A percentile compares a stretch with the other conserved stretches of the same genome.
These are phyloP conservation scores for Babylonia areolata DNA, from an alignment of 1,140 invertebrate genomes.

Conservation along the genomic window DNA sequence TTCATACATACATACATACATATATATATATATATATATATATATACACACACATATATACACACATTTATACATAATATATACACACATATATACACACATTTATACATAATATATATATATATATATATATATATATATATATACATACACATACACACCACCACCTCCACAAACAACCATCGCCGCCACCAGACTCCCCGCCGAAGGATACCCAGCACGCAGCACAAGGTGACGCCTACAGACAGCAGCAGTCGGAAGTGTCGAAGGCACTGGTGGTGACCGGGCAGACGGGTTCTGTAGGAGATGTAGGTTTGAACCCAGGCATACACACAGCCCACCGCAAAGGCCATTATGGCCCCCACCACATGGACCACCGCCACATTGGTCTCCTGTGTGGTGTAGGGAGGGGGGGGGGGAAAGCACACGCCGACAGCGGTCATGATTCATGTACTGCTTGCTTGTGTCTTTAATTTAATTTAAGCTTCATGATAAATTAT, in stretches of 20 bases:
- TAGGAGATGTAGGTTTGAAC: conserved; percentile 27
- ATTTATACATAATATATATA: background rate
- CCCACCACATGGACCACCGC: conserved; percentile 84
- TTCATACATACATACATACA: background rate
- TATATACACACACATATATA: background rate
- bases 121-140: background rate
- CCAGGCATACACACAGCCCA: conserved; percentile 34
- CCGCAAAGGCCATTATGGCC: conserved; percentile 79
- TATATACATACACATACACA: background rate
- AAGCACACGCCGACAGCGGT: background rate
- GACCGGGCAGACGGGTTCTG: conserved; percentile 10
- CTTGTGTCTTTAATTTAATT: too few species aligned
- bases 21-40: background rate
- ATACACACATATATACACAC: background rate
- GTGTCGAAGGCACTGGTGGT: background rate
- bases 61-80: background rate
- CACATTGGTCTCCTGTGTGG: conserved; percentile 83
- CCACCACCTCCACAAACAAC: background rate
- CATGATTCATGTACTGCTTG: background rate
- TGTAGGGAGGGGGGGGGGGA: conserved; percentile 41
- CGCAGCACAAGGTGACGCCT: background rate
- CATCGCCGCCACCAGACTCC: too few species aligned
- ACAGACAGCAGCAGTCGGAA: conserved; percentile 10
- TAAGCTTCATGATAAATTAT: too few species aligned
- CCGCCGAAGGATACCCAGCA: conserved; percentile 40